Evolutionary conservation across 2,797 vertebrate species (phyloP).

Genomic region (Discoglossus pictus): DNA sequence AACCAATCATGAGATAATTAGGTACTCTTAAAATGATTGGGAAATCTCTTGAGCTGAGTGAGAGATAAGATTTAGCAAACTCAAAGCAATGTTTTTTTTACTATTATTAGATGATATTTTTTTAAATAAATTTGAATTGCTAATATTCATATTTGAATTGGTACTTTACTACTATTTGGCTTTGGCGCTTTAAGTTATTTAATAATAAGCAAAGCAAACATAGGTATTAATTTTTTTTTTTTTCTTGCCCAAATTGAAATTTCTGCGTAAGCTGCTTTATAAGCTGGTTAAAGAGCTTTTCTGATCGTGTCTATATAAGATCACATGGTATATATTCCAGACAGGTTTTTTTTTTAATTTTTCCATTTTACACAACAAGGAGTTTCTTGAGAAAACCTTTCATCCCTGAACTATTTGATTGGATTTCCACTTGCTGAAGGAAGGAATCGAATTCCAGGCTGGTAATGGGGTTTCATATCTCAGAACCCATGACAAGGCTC

Average conservation of each 20-base stretch:
- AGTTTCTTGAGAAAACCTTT: constrained; percentile 50
- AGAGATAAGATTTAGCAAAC: too few relatives aligned
- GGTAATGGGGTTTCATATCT: constrained; percentile 49
- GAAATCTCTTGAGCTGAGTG: too few relatives aligned
- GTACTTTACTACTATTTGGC: too few relatives aligned
- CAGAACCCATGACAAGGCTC: constrained; percentile 40
- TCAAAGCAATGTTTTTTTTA: too few relatives aligned
- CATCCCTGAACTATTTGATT: constrained; percentile 52
- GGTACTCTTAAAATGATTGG: too few relatives aligned
- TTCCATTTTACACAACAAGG: constrained; percentile 50
- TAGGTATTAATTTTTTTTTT: constrained; percentile 25
- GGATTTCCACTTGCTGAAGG: constrained; percentile 49
- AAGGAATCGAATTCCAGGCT: constrained; percentile 45
- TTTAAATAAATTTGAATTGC: too few relatives aligned
- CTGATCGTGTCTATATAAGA: constrained; percentile 38
- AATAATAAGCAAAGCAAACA: neutral
- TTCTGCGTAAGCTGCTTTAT: constrained; percentile 29
- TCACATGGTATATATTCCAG: constrained; percentile 43
- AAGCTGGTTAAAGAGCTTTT: constrained; percentile 38
- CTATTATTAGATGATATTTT: too few relatives aligned
- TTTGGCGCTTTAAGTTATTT: too few relatives aligned
- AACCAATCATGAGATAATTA: too few relatives aligned
- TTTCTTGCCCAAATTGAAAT: constrained; percentile 18
- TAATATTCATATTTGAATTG: too few relatives aligned
- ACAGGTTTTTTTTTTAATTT: constrained; percentile 43